Percentiles rank a stretch among this genome's conserved stretches.
These are phyloP conservation scores for Porites divaricata DNA, from an alignment of 92 coral and sea anemone genomes.

Conservation along the genomic window DNA sequence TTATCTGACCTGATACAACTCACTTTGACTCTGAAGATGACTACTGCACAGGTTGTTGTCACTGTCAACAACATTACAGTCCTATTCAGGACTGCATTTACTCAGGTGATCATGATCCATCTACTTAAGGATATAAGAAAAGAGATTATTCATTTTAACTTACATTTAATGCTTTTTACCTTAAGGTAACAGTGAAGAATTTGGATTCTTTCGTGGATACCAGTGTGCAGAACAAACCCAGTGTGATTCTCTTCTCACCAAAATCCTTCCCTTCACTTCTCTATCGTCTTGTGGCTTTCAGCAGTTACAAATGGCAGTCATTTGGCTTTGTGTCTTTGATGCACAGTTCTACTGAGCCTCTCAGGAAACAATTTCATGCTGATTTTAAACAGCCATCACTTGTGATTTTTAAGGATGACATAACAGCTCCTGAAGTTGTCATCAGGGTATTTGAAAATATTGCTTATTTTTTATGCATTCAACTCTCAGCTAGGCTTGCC, in stretches of 20 bases:
- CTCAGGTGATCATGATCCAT: no score
- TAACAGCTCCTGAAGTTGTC: constrained; percentile 79
- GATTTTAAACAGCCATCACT: constrained; percentile 73
- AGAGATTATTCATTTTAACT: background rate
- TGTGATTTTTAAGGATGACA: constrained; percentile 89
- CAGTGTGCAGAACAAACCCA: constrained; percentile 81
- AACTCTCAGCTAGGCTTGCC: no score
- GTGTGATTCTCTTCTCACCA: constrained; percentile 83
- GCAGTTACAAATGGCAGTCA: constrained; percentile 59
- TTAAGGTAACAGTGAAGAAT: constrained; percentile 53
- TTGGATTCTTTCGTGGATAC: constrained; percentile 65
- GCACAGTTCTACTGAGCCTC: constrained; percentile 67
- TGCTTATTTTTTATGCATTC: background rate
- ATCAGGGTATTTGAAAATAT: constrained; percentile 60
- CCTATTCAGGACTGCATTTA: no score
- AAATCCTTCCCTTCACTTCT: constrained; percentile 80
- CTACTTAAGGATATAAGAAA: background rate
- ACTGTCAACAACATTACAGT: no score
- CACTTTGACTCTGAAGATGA: no score
- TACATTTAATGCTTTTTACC: background rate
- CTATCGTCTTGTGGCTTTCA: constrained; percentile 86
- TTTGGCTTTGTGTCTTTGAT: constrained; percentile 81
- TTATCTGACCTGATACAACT: no score
- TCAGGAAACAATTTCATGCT: constrained; percentile 66
- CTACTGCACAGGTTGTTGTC: no score